phyloP scores from a whole-genome alignment of 2,888 invertebrate genomes.

The Epirrita christyi region DNA sequence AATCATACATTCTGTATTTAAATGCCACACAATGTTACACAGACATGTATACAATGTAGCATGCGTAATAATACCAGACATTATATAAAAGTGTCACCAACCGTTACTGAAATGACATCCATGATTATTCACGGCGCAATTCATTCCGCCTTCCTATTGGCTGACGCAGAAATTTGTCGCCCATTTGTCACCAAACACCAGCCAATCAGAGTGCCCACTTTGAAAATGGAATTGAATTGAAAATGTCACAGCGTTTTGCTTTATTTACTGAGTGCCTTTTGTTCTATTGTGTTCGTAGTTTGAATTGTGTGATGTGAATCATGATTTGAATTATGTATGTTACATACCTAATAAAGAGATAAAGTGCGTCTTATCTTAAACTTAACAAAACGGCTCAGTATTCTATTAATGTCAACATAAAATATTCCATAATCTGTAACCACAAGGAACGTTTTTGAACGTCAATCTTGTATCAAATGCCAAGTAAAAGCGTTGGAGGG shows the following conservation, averaged over 20 bases:
- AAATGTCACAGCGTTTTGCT: slow-evolving; percentile 69
- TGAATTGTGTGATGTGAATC: slow-evolving; percentile 30
- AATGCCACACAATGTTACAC: slow-evolving; percentile 14
- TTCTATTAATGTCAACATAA: too few species aligned
- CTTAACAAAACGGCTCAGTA: too few species aligned
- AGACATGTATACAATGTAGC: slow-evolving; percentile 13
- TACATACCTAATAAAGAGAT: slow-evolving; percentile 8
- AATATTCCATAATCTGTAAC: too few species aligned
- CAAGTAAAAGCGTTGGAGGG: too few species aligned
- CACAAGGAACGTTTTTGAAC: too few species aligned
- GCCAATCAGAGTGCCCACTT: slow-evolving; percentile 64
- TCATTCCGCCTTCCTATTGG: slow-evolving; percentile 66
- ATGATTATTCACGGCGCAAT: slow-evolving; percentile 55
- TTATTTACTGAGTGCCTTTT: slow-evolving; percentile 56
- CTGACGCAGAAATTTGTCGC: slow-evolving; percentile 66
- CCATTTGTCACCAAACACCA: slow-evolving; percentile 80
- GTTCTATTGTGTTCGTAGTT: slow-evolving; percentile 44
- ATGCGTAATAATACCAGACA: slow-evolving; percentile 8
- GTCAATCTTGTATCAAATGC: too few species aligned
- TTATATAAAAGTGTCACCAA: slow-evolving; percentile 33
- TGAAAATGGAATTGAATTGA: slow-evolving; percentile 66
- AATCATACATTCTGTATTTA: slow-evolving; percentile 14
- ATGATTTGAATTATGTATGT: slow-evolving; percentile 44
- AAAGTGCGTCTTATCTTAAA: too few species aligned
- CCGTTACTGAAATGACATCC: slow-evolving; percentile 47